These are phyloP conservation scores for Patella vulgata DNA, from an alignment of 1,140 invertebrate species.

Conservation along the genomic window DNA sequence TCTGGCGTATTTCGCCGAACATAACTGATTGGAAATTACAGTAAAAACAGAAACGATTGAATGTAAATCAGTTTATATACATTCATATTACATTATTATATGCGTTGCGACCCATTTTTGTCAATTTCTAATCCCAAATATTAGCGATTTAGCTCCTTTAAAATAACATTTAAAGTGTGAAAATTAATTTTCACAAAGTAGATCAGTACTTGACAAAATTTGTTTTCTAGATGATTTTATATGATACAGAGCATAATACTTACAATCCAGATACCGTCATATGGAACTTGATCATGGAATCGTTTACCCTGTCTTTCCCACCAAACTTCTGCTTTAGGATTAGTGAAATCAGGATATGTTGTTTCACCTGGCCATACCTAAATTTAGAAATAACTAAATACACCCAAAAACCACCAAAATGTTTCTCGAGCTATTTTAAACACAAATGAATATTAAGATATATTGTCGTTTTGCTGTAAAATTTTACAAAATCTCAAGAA, in stretches of 20 bases:
- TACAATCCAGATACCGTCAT: slow-evolving; percentile 63
- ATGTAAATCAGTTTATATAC: too few species aligned
- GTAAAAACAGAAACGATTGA: too few species aligned
- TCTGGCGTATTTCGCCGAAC: too few species aligned
- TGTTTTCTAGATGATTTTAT: not conserved
- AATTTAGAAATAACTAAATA: not conserved
- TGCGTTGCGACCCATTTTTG: too few species aligned
- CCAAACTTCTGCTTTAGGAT: slow-evolving; percentile 76
- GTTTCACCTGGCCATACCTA: slow-evolving; percentile 80
- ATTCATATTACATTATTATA: too few species aligned
- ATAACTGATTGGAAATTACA: too few species aligned
- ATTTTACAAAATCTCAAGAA: slow-evolving; percentile 75
- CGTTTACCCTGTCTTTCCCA: slow-evolving; percentile 77
- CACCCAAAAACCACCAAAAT: too few species aligned
- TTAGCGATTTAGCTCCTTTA: too few species aligned
- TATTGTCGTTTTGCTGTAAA: slow-evolving; percentile 79
- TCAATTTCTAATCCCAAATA: too few species aligned
- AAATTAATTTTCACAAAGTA: not conserved
- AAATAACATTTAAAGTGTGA: not conserved
- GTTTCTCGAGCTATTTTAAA: too few species aligned
- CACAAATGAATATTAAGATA: slow-evolving; percentile 63
- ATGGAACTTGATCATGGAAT: slow-evolving; percentile 74
- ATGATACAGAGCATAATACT: not conserved
- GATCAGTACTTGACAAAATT: not conserved
- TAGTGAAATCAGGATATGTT: slow-evolving; percentile 86